A percentile compares a stretch with the other conserved stretches of the same genome.
Evolutionary conservation across 1,140 invertebrate species (phyloP).

Genomic region (Hetaerina americana): DNA sequence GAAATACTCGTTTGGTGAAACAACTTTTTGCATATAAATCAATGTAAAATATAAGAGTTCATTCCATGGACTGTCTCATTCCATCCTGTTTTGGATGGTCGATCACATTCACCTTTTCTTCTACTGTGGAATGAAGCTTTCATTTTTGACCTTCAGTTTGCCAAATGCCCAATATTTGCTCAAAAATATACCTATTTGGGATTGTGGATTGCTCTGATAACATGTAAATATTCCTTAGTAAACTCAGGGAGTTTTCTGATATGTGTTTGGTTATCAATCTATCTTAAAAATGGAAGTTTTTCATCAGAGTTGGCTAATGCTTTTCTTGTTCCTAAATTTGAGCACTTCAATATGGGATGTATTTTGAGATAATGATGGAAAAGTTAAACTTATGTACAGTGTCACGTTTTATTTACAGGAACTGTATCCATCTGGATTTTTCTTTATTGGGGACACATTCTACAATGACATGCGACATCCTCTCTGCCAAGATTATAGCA

Average conservation of each 20-base stretch:
- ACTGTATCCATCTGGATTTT: conserved; percentile 54
- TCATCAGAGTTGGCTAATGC: neutral
- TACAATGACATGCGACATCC: conserved; percentile 55
- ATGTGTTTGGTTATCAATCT: neutral
- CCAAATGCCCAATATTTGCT: no score
- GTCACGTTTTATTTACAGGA: conserved; percentile 33
- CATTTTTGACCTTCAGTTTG: no score
- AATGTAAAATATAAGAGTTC: no score
- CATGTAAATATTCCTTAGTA: no score
- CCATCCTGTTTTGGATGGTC: no score
- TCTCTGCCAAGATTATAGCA: conserved; percentile 47
- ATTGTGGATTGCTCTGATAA: no score
- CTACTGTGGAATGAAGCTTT: no score
- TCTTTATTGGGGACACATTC: conserved; percentile 66
- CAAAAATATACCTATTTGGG: no score
- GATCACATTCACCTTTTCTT: no score
- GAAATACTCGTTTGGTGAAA: no score
- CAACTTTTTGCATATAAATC: no score
- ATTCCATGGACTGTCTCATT: no score
- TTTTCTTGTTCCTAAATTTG: conserved; percentile 7
- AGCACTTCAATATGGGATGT: neutral
- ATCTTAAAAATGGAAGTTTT: conserved; percentile 3
- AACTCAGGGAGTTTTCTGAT: conserved; percentile 6
- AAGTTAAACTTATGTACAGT: conserved; percentile 3
- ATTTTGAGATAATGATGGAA: conserved; percentile 5